Evolutionary conservation across 1,140 invertebrate species (phyloP), one percentile per base, ranked within the genome.

Genomic region (Drosophila melanogaster): DNA sequence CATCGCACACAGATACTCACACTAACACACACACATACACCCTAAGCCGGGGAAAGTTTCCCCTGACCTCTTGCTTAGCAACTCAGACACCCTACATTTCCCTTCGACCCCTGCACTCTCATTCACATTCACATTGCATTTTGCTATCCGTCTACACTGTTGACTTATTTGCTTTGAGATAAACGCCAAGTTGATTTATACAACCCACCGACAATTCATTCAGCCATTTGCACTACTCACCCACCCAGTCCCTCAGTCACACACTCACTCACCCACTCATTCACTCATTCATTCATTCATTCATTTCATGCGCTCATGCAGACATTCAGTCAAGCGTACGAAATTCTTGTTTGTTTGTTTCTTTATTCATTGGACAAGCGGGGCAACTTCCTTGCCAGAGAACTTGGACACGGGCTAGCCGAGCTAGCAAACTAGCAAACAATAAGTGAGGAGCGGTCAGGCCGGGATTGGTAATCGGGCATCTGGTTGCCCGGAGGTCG

Each of bases 161-260:
- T 87, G 84, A 87, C 84, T 87, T 87, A 87, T 89, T 87, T 87
- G 83, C 83, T 87, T 87, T 83, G 84, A 89, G 83, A 87, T 87
- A 87, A 87, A 87, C 84, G 83, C 84, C 76, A 87, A 89, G 83
- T 87, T 87, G 83, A 87, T 87, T 87, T 87, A 87, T 87, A 89
- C 76, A 87, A 83, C 84, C 79, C 84, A 89, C 83, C 83, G 83
- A 87, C 83, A 86, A 86, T 86, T 86, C 83, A 86, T 86, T 86
- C 83, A 86, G 71, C 83, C 83, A 86, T 86, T 86, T 83, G 83
- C 84, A 86, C 78, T 58, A 55, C 53, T 66, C 59, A 49, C 59
- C 33, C 61, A 38, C 17, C 55, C 64, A 47, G 14, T 44, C 57
- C 43, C 33, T 26, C 75, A 51, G 4, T 67, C 62, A 47, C 2